Conservation (phyloP, 2,888 invertebrate genomes). For the Allacma fusca region DNA sequence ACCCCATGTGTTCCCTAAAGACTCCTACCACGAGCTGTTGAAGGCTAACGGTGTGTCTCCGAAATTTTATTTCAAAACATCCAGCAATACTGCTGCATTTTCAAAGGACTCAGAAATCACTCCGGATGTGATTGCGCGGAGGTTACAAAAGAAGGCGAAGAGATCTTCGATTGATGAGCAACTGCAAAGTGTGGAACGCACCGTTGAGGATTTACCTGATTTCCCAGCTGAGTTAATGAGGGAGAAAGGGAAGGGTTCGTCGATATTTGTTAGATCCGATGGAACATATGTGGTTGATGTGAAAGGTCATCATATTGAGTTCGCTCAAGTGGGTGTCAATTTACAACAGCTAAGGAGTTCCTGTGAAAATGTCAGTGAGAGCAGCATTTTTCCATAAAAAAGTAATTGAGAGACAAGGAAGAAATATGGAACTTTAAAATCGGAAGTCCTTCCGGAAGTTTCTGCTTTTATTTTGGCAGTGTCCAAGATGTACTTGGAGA, state of each 20-base stretch:
- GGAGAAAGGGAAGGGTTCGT: no score
- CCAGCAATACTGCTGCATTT: background rate
- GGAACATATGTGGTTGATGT: background rate
- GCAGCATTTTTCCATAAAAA: no score
- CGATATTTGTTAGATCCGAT: background rate
- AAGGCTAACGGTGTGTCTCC: conserved; percentile 1
- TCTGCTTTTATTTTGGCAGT: no score
- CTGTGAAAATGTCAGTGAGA: no score
- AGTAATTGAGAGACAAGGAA: no score
- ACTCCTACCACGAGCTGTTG: conserved; percentile 5
- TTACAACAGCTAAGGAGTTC: background rate
- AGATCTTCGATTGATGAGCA: background rate
- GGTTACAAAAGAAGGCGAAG: background rate
- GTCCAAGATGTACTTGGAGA: no score
- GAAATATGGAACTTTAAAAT: no score
- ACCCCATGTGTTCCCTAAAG: conserved; percentile 21
- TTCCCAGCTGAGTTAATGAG: no score
- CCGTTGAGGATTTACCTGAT: no score
- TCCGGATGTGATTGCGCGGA: background rate
- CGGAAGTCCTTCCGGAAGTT: no score
- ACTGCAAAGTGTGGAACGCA: background rate
- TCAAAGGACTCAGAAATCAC: background rate
- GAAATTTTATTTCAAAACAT: background rate
- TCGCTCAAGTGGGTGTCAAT: background rate
- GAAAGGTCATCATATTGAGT: background rate